Evolutionary conservation across 2,797 vertebrate genomes (phyloP), one percentile per base, ranked within the genome.

Genomic region (Cercopithecus petaurista): DNA sequence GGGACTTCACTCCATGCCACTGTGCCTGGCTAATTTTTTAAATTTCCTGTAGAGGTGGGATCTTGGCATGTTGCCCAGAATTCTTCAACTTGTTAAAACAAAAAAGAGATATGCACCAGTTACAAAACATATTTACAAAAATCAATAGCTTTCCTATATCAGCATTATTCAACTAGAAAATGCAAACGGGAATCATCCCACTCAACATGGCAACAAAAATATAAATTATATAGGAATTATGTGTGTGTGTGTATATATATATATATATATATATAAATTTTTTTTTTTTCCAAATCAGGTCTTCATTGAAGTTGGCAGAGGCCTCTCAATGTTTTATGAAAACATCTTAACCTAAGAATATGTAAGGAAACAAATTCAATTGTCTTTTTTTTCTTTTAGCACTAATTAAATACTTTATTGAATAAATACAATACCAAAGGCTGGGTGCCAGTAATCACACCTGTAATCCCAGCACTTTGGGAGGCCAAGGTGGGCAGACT

Each of bases 231-330:
- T 61, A 61, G 59, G 28, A 61, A 61, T 61, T 55, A 0, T 22
- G 2, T 59, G 26, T 59, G 2, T 59, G 2, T 30, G 9, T 59
- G 10, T 28, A 0, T 28, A 4, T 59, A 11, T 59, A 11, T 59
- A 11, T 24, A 22, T 57, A 4, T 41, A 41, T 41, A 41, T 41
- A 41, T 41, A 39, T 39, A 36, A 39, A 39, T n/a, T 39, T 39
- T 28, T 14, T 1, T 61, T 30, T 30, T 61, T 61, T 97, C 36
- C 59, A 92, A 43, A 96, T 94, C 84, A 93, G 98, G 98, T 97
- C 97, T 99, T 99, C 99, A 99, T 99, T 99, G 98, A 97, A 98
- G 98, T 98, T 96, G 98, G 98, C 96, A 96, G 97, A 90, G 98
- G 98, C 98, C 97, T 98, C 97, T 98, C 98, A 97, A 92, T 0